phyloP scores from a whole-genome alignment of 2,797 vertebrate genomes.

The Sus cebifrons region DNA sequence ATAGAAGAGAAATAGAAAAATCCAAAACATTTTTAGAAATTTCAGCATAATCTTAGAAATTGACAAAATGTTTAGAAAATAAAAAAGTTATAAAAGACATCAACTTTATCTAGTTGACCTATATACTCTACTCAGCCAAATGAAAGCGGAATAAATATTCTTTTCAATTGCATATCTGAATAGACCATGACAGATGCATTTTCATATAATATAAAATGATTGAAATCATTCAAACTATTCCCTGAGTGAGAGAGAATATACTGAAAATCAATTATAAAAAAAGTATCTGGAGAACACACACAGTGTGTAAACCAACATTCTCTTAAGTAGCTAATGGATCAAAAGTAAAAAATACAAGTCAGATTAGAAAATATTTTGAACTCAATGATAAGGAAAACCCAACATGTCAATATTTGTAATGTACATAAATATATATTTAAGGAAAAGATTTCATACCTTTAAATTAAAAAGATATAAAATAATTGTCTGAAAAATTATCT shows the following conservation, averaged over 20 bases:
- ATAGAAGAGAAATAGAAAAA: neutral
- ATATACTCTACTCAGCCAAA: neutral
- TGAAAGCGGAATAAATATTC: neutral
- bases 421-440: neutral
- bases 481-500: neutral
- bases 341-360: neutral
- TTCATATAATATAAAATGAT: neutral
- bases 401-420: neutral
- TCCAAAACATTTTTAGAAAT: neutral
- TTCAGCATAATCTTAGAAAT: neutral
- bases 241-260: neutral
- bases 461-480: neutral
- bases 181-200: neutral
- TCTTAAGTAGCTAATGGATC: neutral
- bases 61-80: neutral
- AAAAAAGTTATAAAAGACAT: neutral
- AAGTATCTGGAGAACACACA: neutral
- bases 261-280: neutral
- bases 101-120: neutral
- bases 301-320: neutral
- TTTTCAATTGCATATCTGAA: neutral
- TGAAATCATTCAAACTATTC: neutral
- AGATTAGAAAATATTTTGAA: conserved; percentile 9
- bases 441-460: neutral
- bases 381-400: neutral